phyloP scores from a whole-genome alignment of 2,113 vertebrate genomes.

The Entomyzon cyanotis region DNA sequence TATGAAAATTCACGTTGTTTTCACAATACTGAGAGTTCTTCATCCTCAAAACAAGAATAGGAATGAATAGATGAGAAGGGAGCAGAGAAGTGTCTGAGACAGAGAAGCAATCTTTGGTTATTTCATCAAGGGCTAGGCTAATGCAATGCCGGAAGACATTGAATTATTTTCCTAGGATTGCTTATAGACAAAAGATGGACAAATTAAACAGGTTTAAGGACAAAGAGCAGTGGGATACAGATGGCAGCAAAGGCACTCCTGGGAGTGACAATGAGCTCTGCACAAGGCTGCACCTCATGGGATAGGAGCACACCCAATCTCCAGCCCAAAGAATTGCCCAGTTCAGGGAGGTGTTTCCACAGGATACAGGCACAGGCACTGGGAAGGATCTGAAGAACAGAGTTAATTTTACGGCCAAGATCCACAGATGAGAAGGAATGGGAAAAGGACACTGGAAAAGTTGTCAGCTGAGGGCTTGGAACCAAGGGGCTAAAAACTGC shows the following conservation, averaged over 20 bases:
- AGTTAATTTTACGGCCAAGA: neutral
- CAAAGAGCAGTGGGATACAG: neutral
- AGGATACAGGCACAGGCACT: neutral
- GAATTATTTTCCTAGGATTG: neutral
- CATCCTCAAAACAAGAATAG: neutral
- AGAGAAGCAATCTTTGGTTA: neutral
- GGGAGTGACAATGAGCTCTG: rapidly evolving
- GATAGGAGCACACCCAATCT: neutral
- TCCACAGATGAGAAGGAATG: neutral
- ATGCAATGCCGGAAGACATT: neutral
- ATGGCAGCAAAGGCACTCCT: neutral
- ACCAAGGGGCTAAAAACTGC: neutral
- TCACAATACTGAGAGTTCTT: neutral
- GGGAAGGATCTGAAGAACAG: neutral
- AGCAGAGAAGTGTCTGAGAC: neutral
- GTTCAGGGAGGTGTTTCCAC: neutral
- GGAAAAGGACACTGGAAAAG: neutral
- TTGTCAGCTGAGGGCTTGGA: neutral
- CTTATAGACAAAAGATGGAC: neutral
- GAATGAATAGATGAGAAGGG: neutral
- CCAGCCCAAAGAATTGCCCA: neutral
- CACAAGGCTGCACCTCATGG: neutral
- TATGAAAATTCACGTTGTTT: neutral
- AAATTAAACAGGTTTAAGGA: neutral
- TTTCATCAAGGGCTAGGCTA: neutral